Evolutionary conservation across 2,113 vertebrate species (phyloP).

Genomic region (Mirounga angustirostris): DNA sequence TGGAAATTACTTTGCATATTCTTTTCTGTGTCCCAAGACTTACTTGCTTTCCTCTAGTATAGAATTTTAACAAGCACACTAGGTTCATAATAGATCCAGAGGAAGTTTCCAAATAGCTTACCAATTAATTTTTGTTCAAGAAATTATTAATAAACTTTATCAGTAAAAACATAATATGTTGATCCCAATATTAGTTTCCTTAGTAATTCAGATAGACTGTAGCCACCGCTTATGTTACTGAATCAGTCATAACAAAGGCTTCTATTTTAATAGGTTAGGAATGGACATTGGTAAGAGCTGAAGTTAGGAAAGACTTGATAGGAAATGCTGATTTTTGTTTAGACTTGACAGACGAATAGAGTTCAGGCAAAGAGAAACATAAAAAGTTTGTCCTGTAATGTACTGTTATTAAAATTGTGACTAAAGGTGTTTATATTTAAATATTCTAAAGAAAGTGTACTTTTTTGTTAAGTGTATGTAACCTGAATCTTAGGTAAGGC

Average conservation of each 20-base stretch:
- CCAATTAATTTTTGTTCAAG: not conserved
- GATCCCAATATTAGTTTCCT: not conserved
- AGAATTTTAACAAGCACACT: not conserved
- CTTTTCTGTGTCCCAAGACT: slow-evolving; percentile 9
- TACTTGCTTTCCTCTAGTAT: slow-evolving; percentile 46
- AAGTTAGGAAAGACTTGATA: slow-evolving; percentile 17
- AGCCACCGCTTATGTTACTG: not conserved
- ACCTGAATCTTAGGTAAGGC: not conserved
- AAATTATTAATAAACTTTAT: slow-evolving; percentile 35
- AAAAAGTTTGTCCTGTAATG: not conserved
- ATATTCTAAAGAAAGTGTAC: slow-evolving; percentile 19
- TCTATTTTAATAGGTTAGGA: not conserved
- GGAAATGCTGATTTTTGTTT: slow-evolving; percentile 40
- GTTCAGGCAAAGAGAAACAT: not conserved
- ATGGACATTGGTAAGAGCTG: not conserved
- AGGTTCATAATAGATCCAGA: slow-evolving; percentile 20
- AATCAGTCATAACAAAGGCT: slow-evolving; percentile 23
- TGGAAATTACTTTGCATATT: slow-evolving; percentile 35
- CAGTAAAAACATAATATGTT: slow-evolving; percentile 10
- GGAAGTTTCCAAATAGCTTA: not conserved
- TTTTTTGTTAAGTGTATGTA: not conserved
- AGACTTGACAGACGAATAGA: not conserved
- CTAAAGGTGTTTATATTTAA: slow-evolving; percentile 16
- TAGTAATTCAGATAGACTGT: slow-evolving; percentile 17
- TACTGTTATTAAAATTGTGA: not conserved